phyloP scores from a whole-genome alignment of 1,140 invertebrate species.

The Zaprionus ghesquierei region DNA sequence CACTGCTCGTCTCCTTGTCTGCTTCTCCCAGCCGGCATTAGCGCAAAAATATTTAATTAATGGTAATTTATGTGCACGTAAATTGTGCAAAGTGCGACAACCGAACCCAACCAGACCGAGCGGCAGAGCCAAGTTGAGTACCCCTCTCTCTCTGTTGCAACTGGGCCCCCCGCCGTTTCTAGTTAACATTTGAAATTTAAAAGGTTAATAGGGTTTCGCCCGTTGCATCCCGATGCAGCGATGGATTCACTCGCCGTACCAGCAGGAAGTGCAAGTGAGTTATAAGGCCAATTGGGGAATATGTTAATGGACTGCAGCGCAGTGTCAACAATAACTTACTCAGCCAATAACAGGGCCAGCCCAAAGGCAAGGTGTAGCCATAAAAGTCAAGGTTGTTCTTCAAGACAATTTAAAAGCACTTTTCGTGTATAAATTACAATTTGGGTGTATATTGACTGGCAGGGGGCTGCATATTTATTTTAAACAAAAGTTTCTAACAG shows the following conservation, averaged over 20 bases:
- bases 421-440: not conserved
- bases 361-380: not conserved
- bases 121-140: constrained; percentile 12
- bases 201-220: constrained; percentile 73
- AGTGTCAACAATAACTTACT: constrained; percentile 44
- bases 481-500: too few relatives aligned
- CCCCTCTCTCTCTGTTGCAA: constrained; percentile 4
- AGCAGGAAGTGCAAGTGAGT: constrained; percentile 52
- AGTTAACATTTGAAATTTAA: constrained; percentile 66
- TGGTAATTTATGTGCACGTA: constrained; percentile 79
- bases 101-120: constrained; percentile 10
- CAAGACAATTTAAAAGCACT: not conserved
- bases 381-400: not conserved
- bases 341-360: not conserved
- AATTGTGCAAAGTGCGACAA: constrained; percentile 74
- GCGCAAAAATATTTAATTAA: constrained; percentile 79
- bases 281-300: constrained; percentile 21
- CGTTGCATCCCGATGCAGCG: constrained; percentile 11
- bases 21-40: constrained; percentile 47
- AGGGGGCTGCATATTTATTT: too few relatives aligned
- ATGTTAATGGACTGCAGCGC: constrained; percentile 50
- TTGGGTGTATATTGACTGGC: not conserved
- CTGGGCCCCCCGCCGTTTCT: constrained; percentile 60
- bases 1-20: constrained; percentile 6
- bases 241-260: constrained; percentile 46